Base-by-base conservation (phyloP, 1,140 invertebrate species). In the Alviniconcha marisindica region DNA sequence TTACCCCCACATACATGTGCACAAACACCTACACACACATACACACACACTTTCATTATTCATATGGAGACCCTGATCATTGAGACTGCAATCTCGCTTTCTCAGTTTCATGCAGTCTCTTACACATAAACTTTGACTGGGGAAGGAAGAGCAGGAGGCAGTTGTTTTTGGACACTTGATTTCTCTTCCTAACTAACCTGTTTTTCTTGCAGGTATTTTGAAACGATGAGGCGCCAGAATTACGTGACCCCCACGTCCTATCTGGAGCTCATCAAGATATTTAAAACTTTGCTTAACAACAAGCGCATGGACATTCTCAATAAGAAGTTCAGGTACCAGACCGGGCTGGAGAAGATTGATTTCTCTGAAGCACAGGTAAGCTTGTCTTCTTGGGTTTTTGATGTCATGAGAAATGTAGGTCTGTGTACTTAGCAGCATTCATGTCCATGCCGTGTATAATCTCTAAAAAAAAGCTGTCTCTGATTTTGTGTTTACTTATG, bases 281-380 rank as follows among this genome's bases (percentile, higher is more conserved):
- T 93, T 82, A 93, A 93, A 81, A 91, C 85, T 71, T 77, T 93
- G 74, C 85, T 93, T 60, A 90, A 88, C 48, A 91, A 92, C 84
- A 93, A 93, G 84, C 78, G 92, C 76, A 80, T 93, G 78, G 96
- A 97, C 91, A 97, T 98, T 15, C 96, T 96, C 0, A 94, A 94
- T 1, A 94, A 96, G n/a, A 95, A 96, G 78, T 96, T 95, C 88
- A 94, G 92, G 85, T 93, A 94, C 85, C 87, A 89, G 83, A 96
- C 95, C 77, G 93, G 93, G 31, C 84, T 93, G 54, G 92, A 93
- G 77, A 93, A 93, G 84, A 87, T 93, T 15, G 90, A 91, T 28
- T 93, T 93, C 83, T 93, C 93, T 12, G 91, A 93, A 78, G 83
- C 83, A 51, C 97, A 98, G 94, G 94, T 94, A 71, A 79, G 36